Conservation (phyloP, 2,113 vertebrate species). For the Apus apus region DNA sequence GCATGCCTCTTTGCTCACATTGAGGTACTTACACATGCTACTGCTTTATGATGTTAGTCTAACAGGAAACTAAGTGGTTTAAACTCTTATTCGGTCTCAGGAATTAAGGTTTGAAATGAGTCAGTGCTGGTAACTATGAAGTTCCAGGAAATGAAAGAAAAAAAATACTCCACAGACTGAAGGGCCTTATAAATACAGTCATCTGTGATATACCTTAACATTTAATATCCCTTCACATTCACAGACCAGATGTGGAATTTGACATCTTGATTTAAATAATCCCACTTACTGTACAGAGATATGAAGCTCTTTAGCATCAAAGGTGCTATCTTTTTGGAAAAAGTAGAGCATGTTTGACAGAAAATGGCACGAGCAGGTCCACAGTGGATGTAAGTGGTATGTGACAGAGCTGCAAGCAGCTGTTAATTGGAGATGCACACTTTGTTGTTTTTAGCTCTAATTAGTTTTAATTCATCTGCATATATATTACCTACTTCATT, state of each 20-base stretch:
- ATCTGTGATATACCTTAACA: neutral
- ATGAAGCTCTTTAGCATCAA: neutral
- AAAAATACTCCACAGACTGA: neutral
- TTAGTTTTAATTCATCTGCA: constrained; percentile 25
- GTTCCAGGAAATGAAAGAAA: neutral
- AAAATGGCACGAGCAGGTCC: neutral
- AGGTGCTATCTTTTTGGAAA: neutral
- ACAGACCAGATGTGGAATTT: neutral
- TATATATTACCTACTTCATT: constrained; percentile 18
- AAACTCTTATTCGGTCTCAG: neutral
- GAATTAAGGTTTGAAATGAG: neutral
- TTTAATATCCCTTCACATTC: neutral
- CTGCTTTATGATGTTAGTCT: neutral
- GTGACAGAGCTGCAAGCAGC: neutral
- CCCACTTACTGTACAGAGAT: rapidly evolving
- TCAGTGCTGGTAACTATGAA: neutral
- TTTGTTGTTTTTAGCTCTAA: constrained; percentile 1
- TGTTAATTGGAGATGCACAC: neutral
- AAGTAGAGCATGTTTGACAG: neutral
- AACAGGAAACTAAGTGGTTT: neutral
- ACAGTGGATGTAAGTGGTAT: neutral
- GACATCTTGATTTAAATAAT: neutral
- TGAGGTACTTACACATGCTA: neutral
- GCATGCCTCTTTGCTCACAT: neutral
- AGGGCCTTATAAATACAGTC: neutral